A percentile compares a stretch with the other conserved stretches of the same genome.
phyloP scores from a whole-genome alignment of 2,888 invertebrate genomes.

The Apamea monoglypha region DNA sequence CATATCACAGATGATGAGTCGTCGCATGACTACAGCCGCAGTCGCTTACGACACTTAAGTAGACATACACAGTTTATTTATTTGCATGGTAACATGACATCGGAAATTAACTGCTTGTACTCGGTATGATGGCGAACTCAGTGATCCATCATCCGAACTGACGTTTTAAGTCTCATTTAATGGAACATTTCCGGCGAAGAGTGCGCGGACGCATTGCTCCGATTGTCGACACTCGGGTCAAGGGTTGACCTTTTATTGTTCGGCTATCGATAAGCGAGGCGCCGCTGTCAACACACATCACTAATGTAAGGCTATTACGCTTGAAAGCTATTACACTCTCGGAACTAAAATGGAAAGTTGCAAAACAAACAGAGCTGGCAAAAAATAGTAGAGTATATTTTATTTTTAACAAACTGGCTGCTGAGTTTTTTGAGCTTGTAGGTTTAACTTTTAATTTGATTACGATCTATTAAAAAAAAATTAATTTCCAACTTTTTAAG shows the following conservation, averaged over 20 bases:
- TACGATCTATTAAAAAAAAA: neutral
- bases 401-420: neutral
- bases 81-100: conserved; percentile 65
- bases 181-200: conserved; percentile 77
- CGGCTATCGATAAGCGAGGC: conserved; percentile 79
- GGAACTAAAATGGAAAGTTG: conserved; percentile 61
- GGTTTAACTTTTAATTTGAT: neutral
- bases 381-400: conserved; percentile 7
- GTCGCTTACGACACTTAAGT: conserved; percentile 45
- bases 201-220: conserved; percentile 76
- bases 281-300: conserved; percentile 73
- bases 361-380: conserved; percentile 40
- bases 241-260: conserved; percentile 81
- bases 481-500: neutral
- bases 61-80: conserved; percentile 59
- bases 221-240: conserved; percentile 76
- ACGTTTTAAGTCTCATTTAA: conserved; percentile 76
- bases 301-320: conserved; percentile 61
- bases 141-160: conserved; percentile 75
- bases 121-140: conserved; percentile 65
- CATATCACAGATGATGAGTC: conserved; percentile 57
- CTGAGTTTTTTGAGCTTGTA: neutral
- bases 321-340: conserved; percentile 53
- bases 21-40: conserved; percentile 44
- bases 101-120: conserved; percentile 72